Base-by-base conservation (phyloP, 2,888 invertebrate species). In the Spodoptera littoralis region DNA sequence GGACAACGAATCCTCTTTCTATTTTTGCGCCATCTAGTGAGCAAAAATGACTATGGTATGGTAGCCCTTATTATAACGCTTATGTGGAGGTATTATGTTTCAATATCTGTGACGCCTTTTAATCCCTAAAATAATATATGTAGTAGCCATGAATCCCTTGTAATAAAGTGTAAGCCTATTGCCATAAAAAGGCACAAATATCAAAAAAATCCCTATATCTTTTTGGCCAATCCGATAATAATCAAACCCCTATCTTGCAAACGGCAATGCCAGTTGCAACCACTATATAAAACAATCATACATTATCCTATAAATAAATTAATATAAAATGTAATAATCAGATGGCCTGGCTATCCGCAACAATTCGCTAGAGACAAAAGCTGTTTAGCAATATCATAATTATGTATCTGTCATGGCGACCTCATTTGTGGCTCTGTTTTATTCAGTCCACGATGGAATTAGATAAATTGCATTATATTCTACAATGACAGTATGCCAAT, bases 301-400 rank as follows among this genome's bases (percentile, higher is more conserved):
- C 9, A 50, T 44, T 55, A 43, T 58, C 46, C 24, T n/a, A 57
- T 73, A 30, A 47, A 53, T 45, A 56, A 71, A 57, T 54, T 42
- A 55, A 18, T 18, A 1, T 18, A 18, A 18, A 36, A 36, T 11
- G 4, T 22, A n/a, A 41, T 60, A 60, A 76, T 78, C 71, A 68
- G 61, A 70, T 67, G 49, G 42, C 44, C 52, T 5, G 12, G 13
- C 41, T 73, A 58, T 61, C 54, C 44, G 53, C 74, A 49, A 45
- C 56, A 54, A 59, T 58, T 51, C 73, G 22, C 64, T 42, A 45
- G 60, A 62, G 72, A 78, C 65, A 78, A 64, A 65, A 42, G 22
- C 51, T 44, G 11, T 49, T 36, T 65, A 62, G 53, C 42, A 68
- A 62, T 55, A 51, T 22, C 36, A 58, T 46, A 12, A 68, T 61